These are phyloP conservation scores for Acomys russatus DNA, from an alignment of 2,797 vertebrate species.

Conservation along the genomic window DNA sequence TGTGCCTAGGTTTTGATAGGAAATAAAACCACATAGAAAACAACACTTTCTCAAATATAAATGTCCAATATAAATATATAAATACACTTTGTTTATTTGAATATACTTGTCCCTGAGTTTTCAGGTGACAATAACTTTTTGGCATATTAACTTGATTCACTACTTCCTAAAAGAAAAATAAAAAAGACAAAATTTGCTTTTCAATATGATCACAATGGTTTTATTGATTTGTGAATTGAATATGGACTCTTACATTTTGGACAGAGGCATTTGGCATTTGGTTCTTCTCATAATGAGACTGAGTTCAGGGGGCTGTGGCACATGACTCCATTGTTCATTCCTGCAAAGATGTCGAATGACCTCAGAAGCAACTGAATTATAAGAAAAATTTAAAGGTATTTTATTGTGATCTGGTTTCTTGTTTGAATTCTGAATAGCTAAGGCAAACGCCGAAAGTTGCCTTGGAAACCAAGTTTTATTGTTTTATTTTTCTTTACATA, in stretches of 20 bases:
- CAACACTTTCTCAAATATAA: neutral
- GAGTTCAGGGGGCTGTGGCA: neutral
- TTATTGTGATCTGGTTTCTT: neutral
- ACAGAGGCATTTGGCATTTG: neutral
- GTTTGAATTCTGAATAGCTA: neutral
- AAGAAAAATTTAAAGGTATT: neutral
- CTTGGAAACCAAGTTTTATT: neutral
- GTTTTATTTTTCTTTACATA: neutral
- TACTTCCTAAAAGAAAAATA: slow-evolving; percentile 56
- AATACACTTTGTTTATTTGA: neutral
- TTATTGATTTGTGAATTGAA: slow-evolving; percentile 61
- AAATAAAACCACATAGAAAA: neutral
- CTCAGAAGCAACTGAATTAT: neutral
- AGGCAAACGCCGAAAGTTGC: neutral
- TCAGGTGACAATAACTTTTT: neutral
- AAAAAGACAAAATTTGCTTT: slow-evolving; percentile 30
- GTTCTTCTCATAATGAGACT: slow-evolving; percentile 48
- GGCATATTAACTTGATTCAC: slow-evolving; percentile 11
- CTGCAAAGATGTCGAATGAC: neutral
- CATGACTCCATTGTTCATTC: slow-evolving; percentile 8
- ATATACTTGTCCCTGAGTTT: neutral
- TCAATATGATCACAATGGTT: slow-evolving; percentile 58
- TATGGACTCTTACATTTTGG: slow-evolving; percentile 47
- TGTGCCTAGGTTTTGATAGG: neutral
- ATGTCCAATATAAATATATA: neutral